These are phyloP conservation scores for Neotoma lepida DNA, from an alignment of 2,113 vertebrate genomes.

Conservation along the genomic window DNA sequence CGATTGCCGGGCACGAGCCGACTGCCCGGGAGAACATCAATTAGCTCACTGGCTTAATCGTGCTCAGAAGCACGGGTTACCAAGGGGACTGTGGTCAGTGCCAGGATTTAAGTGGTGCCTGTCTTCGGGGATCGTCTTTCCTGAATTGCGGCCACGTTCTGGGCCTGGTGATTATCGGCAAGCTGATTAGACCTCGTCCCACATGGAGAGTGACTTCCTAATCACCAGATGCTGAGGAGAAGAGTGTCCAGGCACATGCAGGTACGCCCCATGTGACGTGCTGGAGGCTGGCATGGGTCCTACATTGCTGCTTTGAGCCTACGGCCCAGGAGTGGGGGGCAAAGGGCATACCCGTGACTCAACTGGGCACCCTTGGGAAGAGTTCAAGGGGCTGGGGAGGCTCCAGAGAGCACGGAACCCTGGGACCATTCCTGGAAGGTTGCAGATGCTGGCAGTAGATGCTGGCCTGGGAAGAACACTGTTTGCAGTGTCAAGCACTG, in stretches of 20 bases:
- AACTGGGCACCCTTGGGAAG: background rate
- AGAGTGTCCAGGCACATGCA: background rate
- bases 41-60: slow-evolving; percentile 70
- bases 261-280: background rate
- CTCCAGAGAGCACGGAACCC: background rate
- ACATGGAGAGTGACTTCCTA: slow-evolving; percentile 56
- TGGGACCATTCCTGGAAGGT: background rate
- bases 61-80: slow-evolving; percentile 69
- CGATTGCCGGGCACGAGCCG: background rate
- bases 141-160: slow-evolving; percentile 68
- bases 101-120: slow-evolving; percentile 78
- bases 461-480: background rate
- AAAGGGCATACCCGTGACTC: background rate
- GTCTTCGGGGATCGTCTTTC: slow-evolving; percentile 73
- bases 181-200: slow-evolving; percentile 66
- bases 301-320: background rate
- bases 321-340: background rate
- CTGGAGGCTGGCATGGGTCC: background rate
- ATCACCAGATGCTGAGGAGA: slow-evolving; percentile 68
- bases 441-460: background rate
- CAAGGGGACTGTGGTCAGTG: slow-evolving; percentile 78
- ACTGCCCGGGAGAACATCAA: slow-evolving; percentile 72
- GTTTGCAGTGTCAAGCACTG: too few species aligned
- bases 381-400: background rate
- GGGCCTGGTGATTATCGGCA: slow-evolving; percentile 60